These are phyloP conservation scores for Ptychochromis oligacanthus DNA, from an alignment of 2,113 vertebrate genomes.

Conservation along the genomic window DNA sequence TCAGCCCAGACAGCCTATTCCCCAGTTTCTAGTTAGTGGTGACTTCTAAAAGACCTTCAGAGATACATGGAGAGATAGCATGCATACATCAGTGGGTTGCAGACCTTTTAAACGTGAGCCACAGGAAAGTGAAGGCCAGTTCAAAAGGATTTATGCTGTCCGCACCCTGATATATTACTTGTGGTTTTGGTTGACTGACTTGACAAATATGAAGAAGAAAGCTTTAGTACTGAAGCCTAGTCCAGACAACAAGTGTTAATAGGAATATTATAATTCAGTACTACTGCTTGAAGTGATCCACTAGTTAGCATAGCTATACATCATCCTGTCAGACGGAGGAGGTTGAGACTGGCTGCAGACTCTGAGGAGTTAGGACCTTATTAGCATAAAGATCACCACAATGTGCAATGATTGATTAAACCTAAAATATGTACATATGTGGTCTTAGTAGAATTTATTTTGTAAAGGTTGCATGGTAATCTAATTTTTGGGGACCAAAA, in stretches of 20 bases:
- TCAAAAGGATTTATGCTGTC: constrained; percentile 38
- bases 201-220: constrained; percentile 32
- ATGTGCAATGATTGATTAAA: constrained; percentile 14
- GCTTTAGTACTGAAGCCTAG: neutral
- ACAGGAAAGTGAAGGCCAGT: constrained; percentile 42
- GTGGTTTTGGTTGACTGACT: constrained; percentile 25
- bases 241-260: constrained; percentile 24
- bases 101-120: constrained; percentile 53
- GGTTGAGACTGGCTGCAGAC: constrained; percentile 20
- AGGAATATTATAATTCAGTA: constrained; percentile 33
- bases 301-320: constrained; percentile 28
- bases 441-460: neutral
- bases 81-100: constrained; percentile 24
- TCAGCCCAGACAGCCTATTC: constrained; percentile 72
- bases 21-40: constrained; percentile 74
- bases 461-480: neutral
- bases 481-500: neutral
- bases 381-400: constrained; percentile 42
- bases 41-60: constrained; percentile 78
- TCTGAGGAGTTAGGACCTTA: constrained; percentile 11
- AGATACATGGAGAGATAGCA: constrained; percentile 26
- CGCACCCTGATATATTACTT: neutral
- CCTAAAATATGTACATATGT: neutral
- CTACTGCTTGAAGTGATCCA: constrained; percentile 22
- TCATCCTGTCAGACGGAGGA: constrained; percentile 44